Evolutionary conservation across 1,140 invertebrate genomes (phyloP), one percentile per base, ranked within the genome.

Genomic region (Holcopasites calliopsidis): DNA sequence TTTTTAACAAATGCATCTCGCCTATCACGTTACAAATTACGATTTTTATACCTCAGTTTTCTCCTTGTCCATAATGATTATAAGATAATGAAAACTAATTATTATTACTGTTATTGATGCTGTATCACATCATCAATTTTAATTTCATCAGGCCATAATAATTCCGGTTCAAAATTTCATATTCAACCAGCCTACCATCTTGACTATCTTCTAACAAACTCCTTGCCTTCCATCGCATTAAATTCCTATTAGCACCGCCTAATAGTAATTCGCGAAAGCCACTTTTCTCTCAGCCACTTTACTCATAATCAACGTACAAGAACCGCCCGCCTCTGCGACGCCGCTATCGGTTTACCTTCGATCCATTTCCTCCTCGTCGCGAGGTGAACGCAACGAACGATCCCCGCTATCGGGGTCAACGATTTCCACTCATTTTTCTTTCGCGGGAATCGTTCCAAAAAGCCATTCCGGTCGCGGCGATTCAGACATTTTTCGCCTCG

Each of bases 311-410:
- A 23, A 42, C 52, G 50, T 28, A 11, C n/a, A 3, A 75, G 52
- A 66, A 58, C 35, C 49, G n/a, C 35, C 23, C 49, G 44, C 23
- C 35, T 35, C 40, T n/a, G 47, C 47, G 21, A 23, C 11, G 40
- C 65, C 42, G 65, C 82, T 82, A 82, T 65, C 65, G 64, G 64
- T 83, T 78, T 75, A 83, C 66, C 49, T 75, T 58, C 70, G 69
- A 83, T 60, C 76, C 52, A 65, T 57, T 80, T 69, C 66, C 49
- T 66, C 35, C 18, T 28, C 38, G 58, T 23, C 42, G 42, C 6
- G 18, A n/a, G 52, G 7, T 2, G 7, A 55, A 31, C 11, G n/a
- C 44, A 71, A 70, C 44, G 47, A 76, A 72, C 61, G 60, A 49
- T 54, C 60, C n/a, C 4, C 40, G 31, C 33, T 18, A 80, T 80